Evolutionary conservation across 2,888 invertebrate species (phyloP), one percentile per base, ranked within the genome.

Genomic region (Aplocera efformata): DNA sequence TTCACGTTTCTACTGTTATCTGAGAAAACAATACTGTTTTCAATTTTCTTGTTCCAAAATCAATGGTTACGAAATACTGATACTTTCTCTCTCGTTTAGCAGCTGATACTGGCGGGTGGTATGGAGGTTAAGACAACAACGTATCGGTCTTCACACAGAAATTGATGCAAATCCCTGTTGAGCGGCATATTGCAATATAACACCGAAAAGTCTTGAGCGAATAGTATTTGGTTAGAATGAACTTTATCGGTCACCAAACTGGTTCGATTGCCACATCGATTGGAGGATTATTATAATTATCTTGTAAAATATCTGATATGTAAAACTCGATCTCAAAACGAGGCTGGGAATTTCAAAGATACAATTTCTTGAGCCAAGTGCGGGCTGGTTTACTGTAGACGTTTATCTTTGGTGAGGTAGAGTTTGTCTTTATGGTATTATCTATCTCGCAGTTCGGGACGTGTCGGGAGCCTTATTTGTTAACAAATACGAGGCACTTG

Each of bases 121-220:
- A 83, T 79, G 77, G 80, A 84, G 85, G 83, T 85, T 84, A 86
- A 75, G 70, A 84, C 73, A 85, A 85, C 83, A 85, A 69, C 70
- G 69, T 77, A 68, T 72, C 72, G n/a, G 59, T 72, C 70, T 74
- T 63, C 64, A 65, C 62, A 53, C 60, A 63, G 55, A 64, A 66
- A 66, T 66, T 65, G 60, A 63, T 72, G 64, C 67, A 58, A 70
- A 74, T 67, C 59, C 58, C 51, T 61, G 22, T n/a, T 42, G 39
- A 40, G 53, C 53, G 55, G 48, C 50, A 50, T 61, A 51, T 55
- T 56, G 59, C 56, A 48, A 52, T 50, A 51, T 49, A 59, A 31
- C 36, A 42, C 43, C 27, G 47, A 53, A 52, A 44, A 50, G 24
- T 31, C 43, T 53, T 41, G 32, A 36, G 49, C 35, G 50, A 53